Conservation (phyloP, 2,888 invertebrate species). For the Apamea anceps region DNA sequence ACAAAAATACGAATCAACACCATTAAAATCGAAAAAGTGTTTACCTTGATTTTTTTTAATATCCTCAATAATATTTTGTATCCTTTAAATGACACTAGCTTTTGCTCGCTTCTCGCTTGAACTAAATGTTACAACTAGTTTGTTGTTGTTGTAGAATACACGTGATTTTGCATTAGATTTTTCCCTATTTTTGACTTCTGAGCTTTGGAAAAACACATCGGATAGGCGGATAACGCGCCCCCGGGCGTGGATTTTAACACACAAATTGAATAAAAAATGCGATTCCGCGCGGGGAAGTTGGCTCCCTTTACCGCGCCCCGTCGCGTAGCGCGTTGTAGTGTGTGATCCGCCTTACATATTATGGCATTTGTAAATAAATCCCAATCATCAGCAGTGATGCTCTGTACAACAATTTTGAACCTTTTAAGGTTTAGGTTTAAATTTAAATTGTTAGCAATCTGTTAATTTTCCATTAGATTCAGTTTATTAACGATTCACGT, state of each 20-base stretch:
- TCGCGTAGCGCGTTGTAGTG: neutral
- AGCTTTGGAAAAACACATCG: neutral
- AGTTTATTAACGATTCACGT: constrained; percentile 44
- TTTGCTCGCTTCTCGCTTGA: constrained; percentile 2
- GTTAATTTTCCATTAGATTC: constrained; percentile 52
- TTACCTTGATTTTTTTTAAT: constrained; percentile 54
- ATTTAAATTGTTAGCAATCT: constrained; percentile 33
- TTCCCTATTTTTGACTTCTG: neutral
- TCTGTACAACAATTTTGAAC: neutral
- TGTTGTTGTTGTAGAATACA: neutral
- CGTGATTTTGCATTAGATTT: neutral
- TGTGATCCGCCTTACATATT: neutral
- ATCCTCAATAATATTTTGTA: constrained; percentile 33
- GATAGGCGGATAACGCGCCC: neutral
- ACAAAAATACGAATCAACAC: constrained; percentile 32
- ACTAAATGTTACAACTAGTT: constrained; percentile 12
- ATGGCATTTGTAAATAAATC: neutral
- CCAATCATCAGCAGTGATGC: neutral
- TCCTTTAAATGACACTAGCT: constrained; percentile 32
- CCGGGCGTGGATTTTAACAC: neutral
- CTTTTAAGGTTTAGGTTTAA: constrained; percentile 21
- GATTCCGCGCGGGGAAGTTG: neutral
- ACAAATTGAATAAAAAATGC: neutral
- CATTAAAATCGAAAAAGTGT: constrained; percentile 35
- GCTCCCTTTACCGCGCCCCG: neutral